Percentiles rank a stretch among this genome's conserved stretches.
Conservation (phyloP, 2,888 invertebrate species). For the Brachycybe producta region DNA sequence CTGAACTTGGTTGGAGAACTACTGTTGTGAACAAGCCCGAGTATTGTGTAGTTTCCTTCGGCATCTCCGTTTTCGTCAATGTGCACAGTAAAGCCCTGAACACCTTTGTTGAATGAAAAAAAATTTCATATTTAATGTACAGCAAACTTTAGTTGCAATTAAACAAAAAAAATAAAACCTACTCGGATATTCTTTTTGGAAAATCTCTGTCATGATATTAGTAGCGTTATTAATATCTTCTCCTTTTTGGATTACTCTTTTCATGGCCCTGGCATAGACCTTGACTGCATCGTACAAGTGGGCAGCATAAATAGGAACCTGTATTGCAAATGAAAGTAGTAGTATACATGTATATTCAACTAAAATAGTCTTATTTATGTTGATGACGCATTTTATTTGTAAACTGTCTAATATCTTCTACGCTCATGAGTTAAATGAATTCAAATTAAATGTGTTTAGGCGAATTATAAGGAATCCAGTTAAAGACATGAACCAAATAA, state of each 20-base stretch:
- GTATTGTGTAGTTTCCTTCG: conserved; percentile 80
- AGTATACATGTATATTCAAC: no score
- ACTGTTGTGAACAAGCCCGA: conserved; percentile 46
- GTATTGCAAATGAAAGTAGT: no score
- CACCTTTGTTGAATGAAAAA: conserved; percentile 53
- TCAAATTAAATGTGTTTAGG: no score
- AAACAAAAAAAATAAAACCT: background rate
- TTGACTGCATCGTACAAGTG: conserved; percentile 89
- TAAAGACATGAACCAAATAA: no score
- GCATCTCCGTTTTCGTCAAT: conserved; percentile 82
- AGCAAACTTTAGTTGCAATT: no score
- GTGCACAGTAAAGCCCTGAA: conserved; percentile 82
- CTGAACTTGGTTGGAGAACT: background rate
- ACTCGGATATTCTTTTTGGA: conserved; percentile 76
- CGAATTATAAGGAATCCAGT: no score
- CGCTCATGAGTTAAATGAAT: no score
- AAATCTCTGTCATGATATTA: conserved; percentile 71
- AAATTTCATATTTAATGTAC: conserved; percentile 9
- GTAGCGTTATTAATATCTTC: conserved; percentile 58
- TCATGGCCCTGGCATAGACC: conserved; percentile 75
- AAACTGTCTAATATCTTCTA: no score
- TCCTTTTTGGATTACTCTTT: conserved; percentile 48
- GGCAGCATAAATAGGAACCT: conserved; percentile 79
- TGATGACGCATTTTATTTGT: no score
- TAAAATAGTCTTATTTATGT: no score